Evolutionary conservation across 2,888 invertebrate genomes (phyloP).

Genomic region (Smittia sp.): DNA sequence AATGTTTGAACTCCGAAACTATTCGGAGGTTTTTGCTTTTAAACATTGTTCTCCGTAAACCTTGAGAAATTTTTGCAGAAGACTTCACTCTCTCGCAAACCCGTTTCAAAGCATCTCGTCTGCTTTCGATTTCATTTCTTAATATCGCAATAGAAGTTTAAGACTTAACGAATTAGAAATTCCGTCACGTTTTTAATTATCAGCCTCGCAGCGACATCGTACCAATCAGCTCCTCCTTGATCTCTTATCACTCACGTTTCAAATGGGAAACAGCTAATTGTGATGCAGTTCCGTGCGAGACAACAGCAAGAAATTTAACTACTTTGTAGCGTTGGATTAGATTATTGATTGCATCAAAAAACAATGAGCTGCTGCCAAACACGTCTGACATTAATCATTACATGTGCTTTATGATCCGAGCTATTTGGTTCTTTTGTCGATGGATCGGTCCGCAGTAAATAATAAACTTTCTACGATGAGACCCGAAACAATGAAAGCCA

Average conservation of each 20-base stretch:
- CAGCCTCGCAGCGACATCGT: not conserved
- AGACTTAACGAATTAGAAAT: not conserved
- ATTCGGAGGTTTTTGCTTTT: not conserved
- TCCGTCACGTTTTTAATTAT: not conserved
- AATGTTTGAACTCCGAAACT: not conserved
- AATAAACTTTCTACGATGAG: not conserved
- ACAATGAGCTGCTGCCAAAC: constrained; percentile 4
- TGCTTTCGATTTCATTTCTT: constrained; percentile 1
- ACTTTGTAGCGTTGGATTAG: not conserved
- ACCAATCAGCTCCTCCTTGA: not conserved
- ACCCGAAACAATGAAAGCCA: not conserved
- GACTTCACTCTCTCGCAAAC: not conserved
- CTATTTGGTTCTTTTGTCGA: not conserved
- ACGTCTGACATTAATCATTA: not conserved
- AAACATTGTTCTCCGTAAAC: not conserved
- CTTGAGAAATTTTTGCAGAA: constrained; percentile 2
- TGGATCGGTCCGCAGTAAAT: not conserved
- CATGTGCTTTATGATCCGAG: not conserved
- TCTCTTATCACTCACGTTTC: not conserved
- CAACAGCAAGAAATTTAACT: too few species aligned
- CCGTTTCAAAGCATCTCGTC: not conserved
- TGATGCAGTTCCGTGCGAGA: too few species aligned
- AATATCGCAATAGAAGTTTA: not conserved
- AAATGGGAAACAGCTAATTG: not conserved
- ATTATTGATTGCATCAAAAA: not conserved